Evolutionary conservation across 1,140 invertebrate genomes (phyloP), one percentile per base, ranked within the genome.

Genomic region (Aphidius ervi): DNA sequence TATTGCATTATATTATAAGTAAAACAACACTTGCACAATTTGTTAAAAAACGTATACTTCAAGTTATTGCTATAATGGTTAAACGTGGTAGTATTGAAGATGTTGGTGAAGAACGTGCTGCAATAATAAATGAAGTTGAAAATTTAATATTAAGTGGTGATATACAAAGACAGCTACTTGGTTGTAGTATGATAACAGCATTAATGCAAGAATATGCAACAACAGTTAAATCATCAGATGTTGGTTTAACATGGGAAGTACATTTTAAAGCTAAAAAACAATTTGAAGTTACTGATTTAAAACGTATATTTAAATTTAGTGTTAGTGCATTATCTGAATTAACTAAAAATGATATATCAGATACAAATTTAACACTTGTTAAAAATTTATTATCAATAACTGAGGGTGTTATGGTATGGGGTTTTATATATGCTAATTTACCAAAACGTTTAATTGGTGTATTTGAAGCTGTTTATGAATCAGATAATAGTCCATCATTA

Each of bases 151-250:
- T 82, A 61, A 86, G 81, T 79, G 86, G 85, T 23, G 85, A 88
- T 74, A 74, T 83, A 56, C 71, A 76, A 58, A 82, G 81, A 81
- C 85, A 88, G 82, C 78, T 87, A 59, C 72, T 94, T 43, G 91
- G 90, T 8, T 94, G 92, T 70, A 88, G 88, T 59, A 85, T 95
- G 59, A 85, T 95, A 63, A 82, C 86, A 55, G 86, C 90, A 8
- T 79, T 95, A 46, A 86, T 95, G 79, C 89, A 92, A 84, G 93
- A 96, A 78, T 94, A 93, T 82, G 88, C 90, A 48, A 89, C 85
- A 46, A 91, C 91, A n/a, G 84, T 87, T 0, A 89, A 92, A 72
- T 91, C 91, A 6, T 88, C 90, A 23, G 91, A 93, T 80, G 87
- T 93, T 47, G 91, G 92, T 8, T 75, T 95, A 46, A 87, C 91